Percentiles rank a stretch among this genome's conserved stretches.
Conservation (phyloP, 2,113 vertebrate species). For the Elephantulus edwardii region DNA sequence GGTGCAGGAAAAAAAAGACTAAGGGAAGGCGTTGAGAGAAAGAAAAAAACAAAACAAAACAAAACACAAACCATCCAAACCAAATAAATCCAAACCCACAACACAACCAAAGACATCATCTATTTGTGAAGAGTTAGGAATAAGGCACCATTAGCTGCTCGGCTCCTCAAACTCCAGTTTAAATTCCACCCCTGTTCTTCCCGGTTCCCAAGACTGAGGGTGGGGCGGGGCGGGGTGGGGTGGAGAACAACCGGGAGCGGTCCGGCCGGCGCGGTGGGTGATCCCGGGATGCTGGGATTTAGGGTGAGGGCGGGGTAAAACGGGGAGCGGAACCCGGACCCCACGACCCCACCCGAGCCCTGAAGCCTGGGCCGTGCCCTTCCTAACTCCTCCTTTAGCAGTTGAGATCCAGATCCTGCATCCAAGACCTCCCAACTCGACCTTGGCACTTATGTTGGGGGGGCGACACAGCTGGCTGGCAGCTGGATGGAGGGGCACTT, state of each 20-base stretch:
- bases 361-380: slow-evolving; percentile 25
- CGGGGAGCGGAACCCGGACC: slow-evolving; percentile 68
- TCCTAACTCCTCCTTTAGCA: slow-evolving; percentile 70
- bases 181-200: slow-evolving; percentile 63
- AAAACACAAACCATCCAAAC: no score
- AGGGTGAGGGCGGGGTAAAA: slow-evolving; percentile 74
- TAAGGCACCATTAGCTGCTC: not conserved
- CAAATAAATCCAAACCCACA: no score
- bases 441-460: slow-evolving; percentile 60
- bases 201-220: slow-evolving; percentile 53
- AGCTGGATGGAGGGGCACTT: slow-evolving; percentile 82
- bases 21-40: slow-evolving; percentile 3
- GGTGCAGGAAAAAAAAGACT: not conserved
- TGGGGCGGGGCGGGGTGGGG: slow-evolving; percentile 73
- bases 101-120: not conserved
- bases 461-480: slow-evolving; percentile 88
- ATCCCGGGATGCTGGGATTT: slow-evolving; percentile 78
- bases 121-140: not conserved
- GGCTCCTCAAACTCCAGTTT: slow-evolving; percentile 37
- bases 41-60: no score
- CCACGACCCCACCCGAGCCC: slow-evolving; percentile 78
- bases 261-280: slow-evolving; percentile 77
- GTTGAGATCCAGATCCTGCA: slow-evolving; percentile 41
- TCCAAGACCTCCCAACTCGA: slow-evolving; percentile 77
- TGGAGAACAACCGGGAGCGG: slow-evolving; percentile 60